These are phyloP conservation scores for Epinephelus cyanopodus DNA, from an alignment of 2,113 vertebrate genomes.

Conservation along the genomic window DNA sequence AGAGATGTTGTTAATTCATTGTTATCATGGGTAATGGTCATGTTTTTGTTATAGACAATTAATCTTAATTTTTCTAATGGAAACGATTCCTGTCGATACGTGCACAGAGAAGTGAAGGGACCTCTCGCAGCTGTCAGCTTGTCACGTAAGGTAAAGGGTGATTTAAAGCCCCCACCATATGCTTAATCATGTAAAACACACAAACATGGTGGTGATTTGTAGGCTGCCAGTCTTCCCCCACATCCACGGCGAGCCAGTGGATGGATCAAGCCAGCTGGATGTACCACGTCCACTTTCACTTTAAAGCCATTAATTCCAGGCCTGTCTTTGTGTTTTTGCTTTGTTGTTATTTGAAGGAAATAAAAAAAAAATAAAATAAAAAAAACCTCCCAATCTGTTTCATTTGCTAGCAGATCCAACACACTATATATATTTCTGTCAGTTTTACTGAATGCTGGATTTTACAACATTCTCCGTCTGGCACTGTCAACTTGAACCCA, in stretches of 20 bases:
- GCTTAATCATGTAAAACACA: slow-evolving; percentile 78
- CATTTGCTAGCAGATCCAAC: neutral
- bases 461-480: slow-evolving; percentile 3
- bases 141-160: slow-evolving; percentile 54
- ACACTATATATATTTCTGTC: slow-evolving; percentile 5
- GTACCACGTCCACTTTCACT: slow-evolving; percentile 53
- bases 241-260: slow-evolving; percentile 61
- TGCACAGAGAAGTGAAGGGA: slow-evolving; percentile 21
- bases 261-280: slow-evolving; percentile 61
- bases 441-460: slow-evolving; percentile 5
- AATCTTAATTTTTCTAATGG: slow-evolving; percentile 39
- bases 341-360: slow-evolving; percentile 35
- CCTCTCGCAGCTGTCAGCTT: slow-evolving; percentile 52
- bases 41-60: slow-evolving; percentile 44
- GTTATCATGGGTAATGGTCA: slow-evolving; percentile 28
- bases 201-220: slow-evolving; percentile 71
- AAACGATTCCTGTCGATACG: slow-evolving; percentile 32
- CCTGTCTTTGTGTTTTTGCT: slow-evolving; percentile 50
- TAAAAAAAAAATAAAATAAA: neutral
- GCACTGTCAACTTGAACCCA: slow-evolving; percentile 14
- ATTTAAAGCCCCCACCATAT: slow-evolving; percentile 69
- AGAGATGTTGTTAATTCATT: slow-evolving; percentile 43
- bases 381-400: slow-evolving; percentile 8
- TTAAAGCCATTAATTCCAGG: slow-evolving; percentile 62
- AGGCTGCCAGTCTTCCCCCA: slow-evolving; percentile 65